Evolutionary conservation across 2,113 vertebrate species (phyloP).

Genomic region (Natator depressus): DNA sequence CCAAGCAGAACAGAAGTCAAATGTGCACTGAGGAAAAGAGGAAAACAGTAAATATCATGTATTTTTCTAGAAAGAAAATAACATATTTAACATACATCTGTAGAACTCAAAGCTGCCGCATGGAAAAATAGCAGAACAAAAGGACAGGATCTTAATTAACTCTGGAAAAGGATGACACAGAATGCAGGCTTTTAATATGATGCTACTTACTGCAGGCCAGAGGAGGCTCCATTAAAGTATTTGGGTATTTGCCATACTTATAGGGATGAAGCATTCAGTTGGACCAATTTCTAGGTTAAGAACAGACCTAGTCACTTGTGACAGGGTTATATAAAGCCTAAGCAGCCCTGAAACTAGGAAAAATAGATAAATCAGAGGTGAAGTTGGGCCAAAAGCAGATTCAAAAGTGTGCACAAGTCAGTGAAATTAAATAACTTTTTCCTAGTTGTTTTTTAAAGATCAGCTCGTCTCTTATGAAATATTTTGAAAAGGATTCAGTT

Average conservation of each 20-base stretch:
- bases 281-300: background rate
- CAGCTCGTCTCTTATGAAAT: background rate
- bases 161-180: background rate
- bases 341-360: background rate
- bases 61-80: background rate
- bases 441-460: background rate
- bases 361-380: background rate
- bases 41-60: conserved; percentile 4
- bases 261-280: background rate
- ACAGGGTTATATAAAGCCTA: background rate
- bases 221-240: background rate
- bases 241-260: background rate
- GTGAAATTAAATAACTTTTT: background rate
- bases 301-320: background rate
- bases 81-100: background rate
- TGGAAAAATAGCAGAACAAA: background rate
- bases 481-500: background rate
- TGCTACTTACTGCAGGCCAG: background rate
- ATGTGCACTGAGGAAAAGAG: background rate
- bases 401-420: background rate
- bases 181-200: background rate
- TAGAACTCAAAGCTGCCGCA: background rate
- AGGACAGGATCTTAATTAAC: background rate
- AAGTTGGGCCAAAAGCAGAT: background rate
- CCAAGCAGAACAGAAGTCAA: background rate